Evolutionary conservation across 2,113 vertebrate species (phyloP), one percentile per base, ranked within the genome.

Genomic region (Notarius quadriscutis): DNA sequence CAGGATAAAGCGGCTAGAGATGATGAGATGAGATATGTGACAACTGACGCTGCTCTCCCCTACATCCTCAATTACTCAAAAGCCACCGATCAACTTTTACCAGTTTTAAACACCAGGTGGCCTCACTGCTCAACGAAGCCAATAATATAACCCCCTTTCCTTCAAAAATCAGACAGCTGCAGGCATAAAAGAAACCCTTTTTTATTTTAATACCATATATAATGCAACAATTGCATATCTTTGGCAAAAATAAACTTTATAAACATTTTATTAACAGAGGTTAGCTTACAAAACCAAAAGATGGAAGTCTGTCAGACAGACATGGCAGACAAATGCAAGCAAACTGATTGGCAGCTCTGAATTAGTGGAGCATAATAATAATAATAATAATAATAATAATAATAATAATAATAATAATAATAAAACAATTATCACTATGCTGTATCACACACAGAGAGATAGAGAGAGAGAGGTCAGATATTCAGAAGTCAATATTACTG

Each of bases 211-310:
- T 98, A 97, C 96, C 97, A 97, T 97, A 96, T 97, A 97, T 98
- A 98, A 97, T 97, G 97, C 97, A 96, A 98, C 97, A 95, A 98
- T 97, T 97, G 97, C 96, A 98, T 99, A 97, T 99, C 98, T 99
- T 99, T 99, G 98, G 98, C 97, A 97, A 99, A 99, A 99, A 99
- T 99, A 99, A 99, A 98, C 96, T 98, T 98, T 98, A 99, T 98
- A 98, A 99, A 99, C 97, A 97, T 98, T 97, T 97, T 96, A 98
- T 98, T 96, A 97, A 98, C 97, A 98, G 96, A 97, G 96, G 96
- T 98, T 99, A 99, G 97, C 96, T 97, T 98, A 99, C 96, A 91
- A 99, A 99, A 99, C 97, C 95, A 97, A 97, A 98, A 95, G 89
- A 93, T 95, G 96, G 93, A 95, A 41, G 95, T 97, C 93, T 92